A percentile compares a stretch with the other conserved stretches of the same genome.
These are phyloP conservation scores for Macaria liturata DNA, from an alignment of 2,888 invertebrate species.

Conservation along the genomic window DNA sequence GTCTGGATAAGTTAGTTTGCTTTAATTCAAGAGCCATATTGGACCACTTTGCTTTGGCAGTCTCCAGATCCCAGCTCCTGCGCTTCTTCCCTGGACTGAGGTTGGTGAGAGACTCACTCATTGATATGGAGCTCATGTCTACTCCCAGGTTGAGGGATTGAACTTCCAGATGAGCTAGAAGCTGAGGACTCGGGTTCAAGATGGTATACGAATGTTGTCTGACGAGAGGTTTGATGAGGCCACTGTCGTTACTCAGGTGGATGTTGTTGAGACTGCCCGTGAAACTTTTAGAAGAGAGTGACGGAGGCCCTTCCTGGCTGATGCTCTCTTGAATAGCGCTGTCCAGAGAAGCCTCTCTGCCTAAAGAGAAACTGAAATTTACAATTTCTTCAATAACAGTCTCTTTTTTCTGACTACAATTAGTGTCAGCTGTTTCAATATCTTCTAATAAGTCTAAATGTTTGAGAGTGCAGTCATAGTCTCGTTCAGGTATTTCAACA, in stretches of 20 bases:
- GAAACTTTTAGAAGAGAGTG: constrained; percentile 67
- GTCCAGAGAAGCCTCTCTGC: constrained; percentile 41
- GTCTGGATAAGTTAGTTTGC: constrained; percentile 40
- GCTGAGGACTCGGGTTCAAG: constrained; percentile 89
- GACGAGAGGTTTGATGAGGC: constrained; percentile 67
- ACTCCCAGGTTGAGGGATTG: constrained; percentile 73
- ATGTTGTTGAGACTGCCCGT: constrained; percentile 76
- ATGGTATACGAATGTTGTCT: constrained; percentile 91
- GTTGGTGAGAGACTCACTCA: constrained; percentile 75
- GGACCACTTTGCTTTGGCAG: constrained; percentile 79
- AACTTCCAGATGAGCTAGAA: constrained; percentile 85
- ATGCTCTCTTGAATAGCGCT: constrained; percentile 43
- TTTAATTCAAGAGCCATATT: constrained; percentile 74
- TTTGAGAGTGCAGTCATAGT: constrained; percentile 48
- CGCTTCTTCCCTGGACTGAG: constrained; percentile 64
- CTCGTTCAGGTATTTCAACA: constrained; percentile 65
- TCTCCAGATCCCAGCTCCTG: constrained; percentile 74
- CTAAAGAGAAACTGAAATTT: constrained; percentile 43
- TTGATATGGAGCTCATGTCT: constrained; percentile 75
- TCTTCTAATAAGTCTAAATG: constrained; percentile 42
- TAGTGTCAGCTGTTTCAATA: constrained; percentile 28
- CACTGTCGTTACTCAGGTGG: constrained; percentile 57
- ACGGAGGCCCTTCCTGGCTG: constrained; percentile 55
- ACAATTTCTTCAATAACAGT: constrained; percentile 33
- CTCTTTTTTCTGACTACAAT: constrained; percentile 23